Percentiles rank a stretch among this genome's conserved stretches.
Evolutionary conservation across 2,797 vertebrate genomes (phyloP).

Genomic region (Danio tinwini): DNA sequence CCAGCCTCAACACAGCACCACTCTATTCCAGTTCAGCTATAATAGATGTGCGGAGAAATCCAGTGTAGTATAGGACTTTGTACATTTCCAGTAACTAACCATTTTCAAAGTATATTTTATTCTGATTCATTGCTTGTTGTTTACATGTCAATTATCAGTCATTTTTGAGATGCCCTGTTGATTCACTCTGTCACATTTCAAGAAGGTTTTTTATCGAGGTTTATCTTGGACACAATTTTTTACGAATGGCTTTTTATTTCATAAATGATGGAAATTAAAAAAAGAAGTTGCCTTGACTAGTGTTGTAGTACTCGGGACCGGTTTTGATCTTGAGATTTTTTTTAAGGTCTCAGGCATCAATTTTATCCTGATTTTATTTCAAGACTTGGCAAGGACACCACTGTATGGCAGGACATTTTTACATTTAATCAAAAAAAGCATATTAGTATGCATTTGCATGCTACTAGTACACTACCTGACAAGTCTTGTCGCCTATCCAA

Average conservation of each 20-base stretch:
- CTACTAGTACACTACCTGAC: too few relatives aligned
- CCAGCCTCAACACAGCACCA: slow-evolving; percentile 78
- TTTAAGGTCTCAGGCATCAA: too few relatives aligned
- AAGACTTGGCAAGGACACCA: too few relatives aligned
- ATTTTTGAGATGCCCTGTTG: slow-evolving; percentile 17
- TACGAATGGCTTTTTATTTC: background rate
- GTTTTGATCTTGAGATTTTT: too few relatives aligned
- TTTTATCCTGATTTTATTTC: too few relatives aligned
- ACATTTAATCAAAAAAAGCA: too few relatives aligned
- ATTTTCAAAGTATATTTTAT: slow-evolving; percentile 10
- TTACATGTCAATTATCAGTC: background rate
- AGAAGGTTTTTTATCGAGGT: slow-evolving; percentile 1
- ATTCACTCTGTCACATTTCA: background rate
- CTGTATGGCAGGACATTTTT: too few relatives aligned
- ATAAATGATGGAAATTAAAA: background rate
- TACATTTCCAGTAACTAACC: background rate
- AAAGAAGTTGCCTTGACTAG: background rate
- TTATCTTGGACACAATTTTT: background rate
- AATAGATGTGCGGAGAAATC: slow-evolving; percentile 92
- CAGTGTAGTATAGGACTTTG: slow-evolving; percentile 72
- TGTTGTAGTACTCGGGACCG: too few relatives aligned
- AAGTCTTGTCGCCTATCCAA: too few relatives aligned
- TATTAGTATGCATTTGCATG: too few relatives aligned
- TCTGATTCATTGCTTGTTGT: background rate
- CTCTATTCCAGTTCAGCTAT: slow-evolving; percentile 77